These are phyloP conservation scores for Hormiphora californensis DNA, from an alignment of 37 sponge, comb jelly and placozoan genomes.

Conservation along the genomic window DNA sequence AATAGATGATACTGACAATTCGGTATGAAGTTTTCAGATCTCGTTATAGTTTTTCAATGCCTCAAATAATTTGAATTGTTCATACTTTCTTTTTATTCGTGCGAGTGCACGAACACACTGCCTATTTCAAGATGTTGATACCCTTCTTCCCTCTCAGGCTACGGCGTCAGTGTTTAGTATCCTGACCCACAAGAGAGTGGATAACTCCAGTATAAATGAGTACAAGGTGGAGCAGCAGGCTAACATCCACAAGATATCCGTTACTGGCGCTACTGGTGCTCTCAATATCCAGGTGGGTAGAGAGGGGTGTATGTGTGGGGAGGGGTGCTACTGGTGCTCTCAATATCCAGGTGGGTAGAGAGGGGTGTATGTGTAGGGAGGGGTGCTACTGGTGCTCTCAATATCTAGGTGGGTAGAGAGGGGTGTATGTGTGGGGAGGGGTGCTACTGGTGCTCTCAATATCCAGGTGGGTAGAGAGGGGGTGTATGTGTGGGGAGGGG, in stretches of 20 bases:
- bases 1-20: not conserved
- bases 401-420: too few relatives aligned
- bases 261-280: not conserved
- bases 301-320: too few relatives aligned
- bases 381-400: too few relatives aligned
- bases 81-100: too few relatives aligned
- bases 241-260: slow-evolving; percentile 14
- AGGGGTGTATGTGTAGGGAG: too few relatives aligned
- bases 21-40: not conserved
- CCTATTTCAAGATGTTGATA: not conserved
- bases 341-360: too few relatives aligned
- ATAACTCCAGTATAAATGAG: slow-evolving; percentile 12
- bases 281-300: slow-evolving; percentile 17
- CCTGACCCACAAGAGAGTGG: slow-evolving; percentile 4
- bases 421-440: too few relatives aligned
- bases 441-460: too few relatives aligned
- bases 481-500: too few relatives aligned
- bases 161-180: slow-evolving; percentile 48
- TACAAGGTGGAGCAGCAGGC: slow-evolving; percentile 44
- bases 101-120: too few relatives aligned
- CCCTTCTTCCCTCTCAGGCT: not conserved
- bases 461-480: too few relatives aligned
- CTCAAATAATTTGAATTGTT: not conserved
- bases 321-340: too few relatives aligned
- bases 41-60: not conserved